Evolutionary conservation across 2,888 invertebrate species (phyloP), one percentile per base, ranked within the genome.

Genomic region (Caenorhabditis sp.): DNA sequence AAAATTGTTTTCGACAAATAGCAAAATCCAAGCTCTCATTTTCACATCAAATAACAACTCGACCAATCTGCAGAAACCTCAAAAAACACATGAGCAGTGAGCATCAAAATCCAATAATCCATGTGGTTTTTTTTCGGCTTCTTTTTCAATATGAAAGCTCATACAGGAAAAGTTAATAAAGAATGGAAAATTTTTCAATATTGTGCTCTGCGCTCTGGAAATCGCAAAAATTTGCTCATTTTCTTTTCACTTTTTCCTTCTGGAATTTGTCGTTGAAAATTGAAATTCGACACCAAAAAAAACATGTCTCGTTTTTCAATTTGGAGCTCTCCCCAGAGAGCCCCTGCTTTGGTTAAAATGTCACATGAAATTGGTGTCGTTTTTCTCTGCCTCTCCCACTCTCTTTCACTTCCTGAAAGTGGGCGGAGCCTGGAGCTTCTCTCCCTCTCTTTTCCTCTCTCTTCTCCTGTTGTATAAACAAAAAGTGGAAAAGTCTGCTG

Each of bases 401-500:
- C 38, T 56, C 14, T 26, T 24, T 7, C 28, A 10, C 54, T 70
- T 59, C 47, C 38, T 56, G 22, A 58, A 58, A 70, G 22, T 22
- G 72, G 72, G 72, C 72, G 72, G 72, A 72, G 72, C 49, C 35
- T 69, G 22, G 58, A 72, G 72, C 72, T 72, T 72, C 70, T 58
- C 54, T 38, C 44, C 26, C 19, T 16, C 51, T 16, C 0, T 28
- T 31, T 31, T 26, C 8, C 58, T 44, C 58, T 2, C 12, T 38
- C 12, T 38, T 38, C 41, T 44, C n/a, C 28, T 38, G 49, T 56
- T 75, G 66, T 63, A 56, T 75, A 75, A 64, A 74, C 63, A 74
- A 61, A n/a, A 35, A 24, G 14, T 16, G 16, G 28, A 16, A n/a
- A n/a, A 8, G 61, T 63, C 61, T 61, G 73, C 24, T 47, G 73